Conservation (phyloP, 2,797 vertebrate genomes). For the Hemitrygon akajei region DNA sequence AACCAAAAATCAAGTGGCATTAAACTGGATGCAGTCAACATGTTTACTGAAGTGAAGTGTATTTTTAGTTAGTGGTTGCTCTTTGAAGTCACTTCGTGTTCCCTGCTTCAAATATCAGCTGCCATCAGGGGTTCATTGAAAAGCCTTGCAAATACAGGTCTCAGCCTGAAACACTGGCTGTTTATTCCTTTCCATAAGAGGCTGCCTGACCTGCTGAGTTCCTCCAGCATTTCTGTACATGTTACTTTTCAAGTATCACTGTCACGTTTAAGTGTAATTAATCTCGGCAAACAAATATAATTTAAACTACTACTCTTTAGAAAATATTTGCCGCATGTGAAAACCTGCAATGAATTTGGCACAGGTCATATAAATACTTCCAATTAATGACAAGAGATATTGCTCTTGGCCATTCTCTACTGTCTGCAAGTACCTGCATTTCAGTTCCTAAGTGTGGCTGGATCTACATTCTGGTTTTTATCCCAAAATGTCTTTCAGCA, state of each 20-base stretch:
- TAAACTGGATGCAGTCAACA: constrained; percentile 1
- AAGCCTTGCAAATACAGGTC: neutral
- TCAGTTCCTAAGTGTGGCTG: neutral
- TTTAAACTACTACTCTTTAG: neutral
- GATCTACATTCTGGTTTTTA: neutral
- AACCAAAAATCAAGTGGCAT: neutral
- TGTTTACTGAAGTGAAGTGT: constrained; percentile 35
- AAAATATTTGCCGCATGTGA: neutral
- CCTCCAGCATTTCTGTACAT: too few species aligned
- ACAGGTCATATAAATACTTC: neutral
- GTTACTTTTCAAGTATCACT: neutral
- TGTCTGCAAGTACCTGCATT: neutral
- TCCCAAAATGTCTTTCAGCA: neutral
- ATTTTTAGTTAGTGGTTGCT: constrained; percentile 23
- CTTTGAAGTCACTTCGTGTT: constrained; percentile 13
- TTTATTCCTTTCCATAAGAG: too few species aligned
- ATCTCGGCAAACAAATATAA: neutral
- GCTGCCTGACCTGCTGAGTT: too few species aligned
- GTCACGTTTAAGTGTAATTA: neutral
- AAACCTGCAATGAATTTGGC: neutral
- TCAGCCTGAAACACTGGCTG: too few species aligned
- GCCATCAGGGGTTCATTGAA: neutral
- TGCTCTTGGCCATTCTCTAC: neutral
- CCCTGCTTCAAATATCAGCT: neutral
- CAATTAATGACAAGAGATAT: too few species aligned